These are phyloP conservation scores for Theretra japonica DNA, from an alignment of 2,888 invertebrate genomes.

Conservation along the genomic window DNA sequence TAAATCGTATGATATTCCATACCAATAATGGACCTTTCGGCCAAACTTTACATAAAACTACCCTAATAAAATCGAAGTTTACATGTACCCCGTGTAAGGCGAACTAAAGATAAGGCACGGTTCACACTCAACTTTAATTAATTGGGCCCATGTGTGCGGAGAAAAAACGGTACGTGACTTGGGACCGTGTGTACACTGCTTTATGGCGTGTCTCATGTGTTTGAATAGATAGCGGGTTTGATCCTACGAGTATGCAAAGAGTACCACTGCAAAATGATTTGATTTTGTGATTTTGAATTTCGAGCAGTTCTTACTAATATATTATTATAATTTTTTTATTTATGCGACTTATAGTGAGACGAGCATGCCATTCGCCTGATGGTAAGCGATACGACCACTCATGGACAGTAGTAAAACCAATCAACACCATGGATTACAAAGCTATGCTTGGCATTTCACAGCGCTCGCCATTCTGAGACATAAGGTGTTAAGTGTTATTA, in stretches of 20 bases:
- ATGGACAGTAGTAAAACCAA: no score
- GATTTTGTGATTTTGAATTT: not conserved
- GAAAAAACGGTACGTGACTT: conserved; percentile 56
- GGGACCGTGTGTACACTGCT: conserved; percentile 17
- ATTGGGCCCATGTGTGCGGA: conserved; percentile 53
- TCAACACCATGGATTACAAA: no score
- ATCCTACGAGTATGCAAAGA: not conserved
- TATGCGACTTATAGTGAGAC: no score
- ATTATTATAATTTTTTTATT: no score
- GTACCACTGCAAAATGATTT: not conserved
- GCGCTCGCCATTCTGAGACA: no score
- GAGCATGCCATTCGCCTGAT: no score
- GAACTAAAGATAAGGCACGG: conserved; percentile 58
- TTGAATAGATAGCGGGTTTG: not conserved
- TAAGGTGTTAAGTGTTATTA: no score
- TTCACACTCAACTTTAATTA: conserved; percentile 63
- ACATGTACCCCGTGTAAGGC: conserved; percentile 5
- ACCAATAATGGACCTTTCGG: not conserved
- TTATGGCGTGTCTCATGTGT: conserved; percentile 10
- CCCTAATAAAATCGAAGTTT: conserved; percentile 9
- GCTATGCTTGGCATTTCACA: no score
- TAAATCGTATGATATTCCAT: not conserved
- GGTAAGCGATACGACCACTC: no score
- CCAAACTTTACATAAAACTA: not conserved
- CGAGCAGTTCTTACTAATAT: no score